Percentiles rank a stretch among this genome's conserved stretches.
phyloP scores from a whole-genome alignment of 2,113 vertebrate genomes.

The human (Homo sapiens) region GRCh38 chr15:61426501-61427000 shows the following conservation, averaged over 20 bases:
- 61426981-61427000: conserved; percentile 61
- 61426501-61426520: conserved; percentile 52
- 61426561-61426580: conserved; percentile 19
- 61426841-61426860: conserved; percentile 33
- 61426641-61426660: not conserved
- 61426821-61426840: conserved; percentile 30
- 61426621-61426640: conserved; percentile 51
- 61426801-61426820: conserved; percentile 25
- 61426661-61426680: conserved; percentile 43
- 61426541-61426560: conserved; percentile 58
- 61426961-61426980: conserved; percentile 61
- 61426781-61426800: not conserved
- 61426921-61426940: conserved; percentile 50
- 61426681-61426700: not conserved
- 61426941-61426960: conserved; percentile 53
- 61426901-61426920: conserved; percentile 47
- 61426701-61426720: not conserved
- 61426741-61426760: not conserved
- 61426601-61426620: conserved; percentile 52
- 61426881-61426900: conserved; percentile 21
- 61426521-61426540: conserved; percentile 63
- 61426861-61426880: conserved; percentile 33
- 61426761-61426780: not conserved
- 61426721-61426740: not conserved
- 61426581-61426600: not conserved